These are phyloP conservation scores for Mythimna lalbum DNA, from an alignment of 2,888 invertebrate genomes.

Conservation along the genomic window DNA sequence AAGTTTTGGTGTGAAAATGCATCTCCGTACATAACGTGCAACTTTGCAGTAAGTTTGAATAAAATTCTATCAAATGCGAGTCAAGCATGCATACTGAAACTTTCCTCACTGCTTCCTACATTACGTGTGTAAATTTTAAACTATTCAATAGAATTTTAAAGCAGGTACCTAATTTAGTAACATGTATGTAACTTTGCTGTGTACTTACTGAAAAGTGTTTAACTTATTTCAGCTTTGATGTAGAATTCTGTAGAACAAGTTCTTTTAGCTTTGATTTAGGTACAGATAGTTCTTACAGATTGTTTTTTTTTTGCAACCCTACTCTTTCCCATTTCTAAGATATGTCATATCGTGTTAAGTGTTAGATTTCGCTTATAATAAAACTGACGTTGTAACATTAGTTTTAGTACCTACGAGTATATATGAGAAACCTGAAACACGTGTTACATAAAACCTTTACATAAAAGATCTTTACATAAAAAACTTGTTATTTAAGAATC, in stretches of 20 bases:
- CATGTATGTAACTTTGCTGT: background rate
- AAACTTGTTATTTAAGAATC: too few species aligned
- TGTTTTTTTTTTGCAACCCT: too few species aligned
- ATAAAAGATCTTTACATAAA: too few species aligned
- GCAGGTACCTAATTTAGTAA: constrained; percentile 30
- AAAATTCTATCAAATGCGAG: constrained; percentile 60
- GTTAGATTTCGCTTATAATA: too few species aligned
- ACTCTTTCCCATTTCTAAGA: too few species aligned
- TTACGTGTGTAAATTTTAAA: constrained; percentile 28
- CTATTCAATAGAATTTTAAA: constrained; percentile 22
- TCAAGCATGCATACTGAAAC: constrained; percentile 48
- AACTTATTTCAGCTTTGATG: background rate
- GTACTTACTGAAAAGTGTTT: constrained; percentile 3
- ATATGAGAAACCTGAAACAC: too few species aligned
- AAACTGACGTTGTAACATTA: too few species aligned
- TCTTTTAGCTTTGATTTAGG: background rate
- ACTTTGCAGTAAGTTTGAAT: constrained; percentile 51
- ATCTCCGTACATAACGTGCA: constrained; percentile 34
- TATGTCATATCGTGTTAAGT: too few species aligned
- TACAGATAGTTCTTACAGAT: background rate
- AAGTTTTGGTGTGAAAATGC: constrained; percentile 51
- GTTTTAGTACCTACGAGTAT: too few species aligned
- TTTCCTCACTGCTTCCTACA: constrained; percentile 28
- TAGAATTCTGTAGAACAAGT: background rate
- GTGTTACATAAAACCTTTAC: too few species aligned